Evolutionary conservation across 2,797 vertebrate genomes (phyloP).

Genomic region (Hyperoplus lanceolatus): DNA sequence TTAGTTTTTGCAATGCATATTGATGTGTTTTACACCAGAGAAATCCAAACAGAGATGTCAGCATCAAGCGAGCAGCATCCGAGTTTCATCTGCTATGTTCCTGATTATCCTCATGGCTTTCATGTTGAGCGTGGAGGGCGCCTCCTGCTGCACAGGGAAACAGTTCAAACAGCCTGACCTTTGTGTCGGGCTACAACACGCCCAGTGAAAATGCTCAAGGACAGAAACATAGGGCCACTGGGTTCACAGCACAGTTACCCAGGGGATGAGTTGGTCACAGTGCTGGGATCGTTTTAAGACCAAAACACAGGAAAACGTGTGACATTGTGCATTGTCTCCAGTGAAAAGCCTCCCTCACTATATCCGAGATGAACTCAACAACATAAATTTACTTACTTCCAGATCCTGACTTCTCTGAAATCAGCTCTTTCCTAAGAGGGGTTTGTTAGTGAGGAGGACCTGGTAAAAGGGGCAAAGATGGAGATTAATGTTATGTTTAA

Average conservation of each 20-base stretch:
- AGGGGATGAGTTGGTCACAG: background rate
- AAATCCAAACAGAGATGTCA: conserved; percentile 9
- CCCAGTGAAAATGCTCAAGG: conserved; percentile 50
- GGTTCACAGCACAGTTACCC: background rate
- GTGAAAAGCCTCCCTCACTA: conserved; percentile 2
- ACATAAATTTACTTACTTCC: conserved; percentile 64
- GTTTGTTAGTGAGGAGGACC: conserved; percentile 33
- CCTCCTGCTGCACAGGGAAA: conserved; percentile 70
- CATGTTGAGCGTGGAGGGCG: conserved; percentile 70
- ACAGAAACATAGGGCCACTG: conserved; percentile 28
- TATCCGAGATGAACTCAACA: conserved; percentile 37
- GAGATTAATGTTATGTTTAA: background rate
- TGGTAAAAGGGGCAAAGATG: background rate
- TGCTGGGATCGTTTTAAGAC: background rate
- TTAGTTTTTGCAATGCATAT: background rate
- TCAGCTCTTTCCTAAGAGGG: conserved; percentile 73
- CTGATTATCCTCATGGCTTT: conserved; percentile 68
- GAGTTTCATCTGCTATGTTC: conserved; percentile 15
- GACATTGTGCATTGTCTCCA: background rate
- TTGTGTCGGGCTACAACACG: conserved; percentile 65
- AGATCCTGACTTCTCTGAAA: conserved; percentile 62
- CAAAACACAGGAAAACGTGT: background rate
- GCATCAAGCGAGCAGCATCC: background rate
- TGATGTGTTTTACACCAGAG: background rate
- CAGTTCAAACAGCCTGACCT: conserved; percentile 84